Percentiles rank a stretch among this genome's conserved stretches.
These are phyloP conservation scores for Linhomoeus sp. DNA, from an alignment of 2,888 invertebrate species.

Conservation along the genomic window DNA sequence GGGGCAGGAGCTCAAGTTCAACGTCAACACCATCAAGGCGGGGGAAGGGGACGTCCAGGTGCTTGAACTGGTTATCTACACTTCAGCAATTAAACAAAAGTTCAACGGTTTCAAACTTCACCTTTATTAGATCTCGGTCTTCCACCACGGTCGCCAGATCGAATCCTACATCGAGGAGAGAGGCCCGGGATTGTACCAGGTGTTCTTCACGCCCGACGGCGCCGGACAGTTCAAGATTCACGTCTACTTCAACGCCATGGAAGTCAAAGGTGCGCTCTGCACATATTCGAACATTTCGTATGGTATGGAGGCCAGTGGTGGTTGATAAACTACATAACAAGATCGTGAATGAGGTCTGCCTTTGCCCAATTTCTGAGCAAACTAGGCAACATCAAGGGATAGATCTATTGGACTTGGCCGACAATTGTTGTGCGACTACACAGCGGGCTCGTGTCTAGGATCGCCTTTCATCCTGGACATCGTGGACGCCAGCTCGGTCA, in stretches of 20 bases:
- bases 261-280: slow-evolving; percentile 43
- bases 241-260: slow-evolving; percentile 78
- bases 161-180: slow-evolving; percentile 45
- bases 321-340: too few species aligned
- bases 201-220: slow-evolving; percentile 39
- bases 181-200: slow-evolving; percentile 36
- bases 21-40: slow-evolving; percentile 20
- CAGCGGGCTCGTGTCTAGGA: too few species aligned
- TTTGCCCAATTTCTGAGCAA: too few species aligned
- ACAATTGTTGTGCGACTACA: too few species aligned
- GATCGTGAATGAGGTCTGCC: too few species aligned
- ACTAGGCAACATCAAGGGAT: too few species aligned
- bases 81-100: neutral
- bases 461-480: slow-evolving; percentile 30
- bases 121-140: slow-evolving; percentile 17
- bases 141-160: slow-evolving; percentile 27
- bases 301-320: too few species aligned
- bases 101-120: too few species aligned
- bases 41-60: slow-evolving; percentile 21
- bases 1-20: slow-evolving; percentile 26
- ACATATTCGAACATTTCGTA: too few species aligned
- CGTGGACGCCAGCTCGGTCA: slow-evolving; percentile 34
- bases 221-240: slow-evolving; percentile 52
- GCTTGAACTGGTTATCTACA: too few species aligned
- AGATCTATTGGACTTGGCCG: too few species aligned